These are phyloP conservation scores for Gymnorhina tibicen DNA, from an alignment of 2,113 vertebrate species.

Conservation along the genomic window DNA sequence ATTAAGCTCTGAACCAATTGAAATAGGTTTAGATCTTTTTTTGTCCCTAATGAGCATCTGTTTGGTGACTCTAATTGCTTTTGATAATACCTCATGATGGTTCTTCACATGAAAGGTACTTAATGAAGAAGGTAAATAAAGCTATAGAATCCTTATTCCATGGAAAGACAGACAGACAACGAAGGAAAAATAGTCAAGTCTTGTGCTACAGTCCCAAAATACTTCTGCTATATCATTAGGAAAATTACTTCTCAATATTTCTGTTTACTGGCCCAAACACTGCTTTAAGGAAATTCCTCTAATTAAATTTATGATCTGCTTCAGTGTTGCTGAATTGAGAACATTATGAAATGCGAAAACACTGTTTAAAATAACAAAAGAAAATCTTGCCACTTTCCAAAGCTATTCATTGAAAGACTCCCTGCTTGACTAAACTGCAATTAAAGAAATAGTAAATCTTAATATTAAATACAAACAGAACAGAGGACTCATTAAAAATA, in stretches of 20 bases:
- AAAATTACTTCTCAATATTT: background rate
- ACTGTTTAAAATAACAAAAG: background rate
- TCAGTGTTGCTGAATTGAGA: background rate
- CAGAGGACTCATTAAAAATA: background rate
- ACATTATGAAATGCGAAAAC: background rate
- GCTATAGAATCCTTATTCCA: background rate
- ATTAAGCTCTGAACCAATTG: background rate
- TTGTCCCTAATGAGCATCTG: background rate
- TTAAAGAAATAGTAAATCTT: background rate
- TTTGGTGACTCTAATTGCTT: background rate
- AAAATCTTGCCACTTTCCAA: background rate
- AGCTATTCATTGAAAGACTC: background rate
- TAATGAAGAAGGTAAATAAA: background rate
- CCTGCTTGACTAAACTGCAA: background rate
- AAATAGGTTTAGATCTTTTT: background rate
- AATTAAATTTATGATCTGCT: background rate
- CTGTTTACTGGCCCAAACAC: background rate
- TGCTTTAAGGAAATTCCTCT: background rate
- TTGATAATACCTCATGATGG: background rate
- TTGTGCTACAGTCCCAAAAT: background rate
- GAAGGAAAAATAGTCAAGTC: background rate
- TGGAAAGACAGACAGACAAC: background rate
- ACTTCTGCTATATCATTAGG: background rate
- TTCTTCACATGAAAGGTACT: background rate
- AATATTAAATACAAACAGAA: background rate